Conservation (phyloP, 2,797 vertebrate species). For the Chloroceryle inda region DNA sequence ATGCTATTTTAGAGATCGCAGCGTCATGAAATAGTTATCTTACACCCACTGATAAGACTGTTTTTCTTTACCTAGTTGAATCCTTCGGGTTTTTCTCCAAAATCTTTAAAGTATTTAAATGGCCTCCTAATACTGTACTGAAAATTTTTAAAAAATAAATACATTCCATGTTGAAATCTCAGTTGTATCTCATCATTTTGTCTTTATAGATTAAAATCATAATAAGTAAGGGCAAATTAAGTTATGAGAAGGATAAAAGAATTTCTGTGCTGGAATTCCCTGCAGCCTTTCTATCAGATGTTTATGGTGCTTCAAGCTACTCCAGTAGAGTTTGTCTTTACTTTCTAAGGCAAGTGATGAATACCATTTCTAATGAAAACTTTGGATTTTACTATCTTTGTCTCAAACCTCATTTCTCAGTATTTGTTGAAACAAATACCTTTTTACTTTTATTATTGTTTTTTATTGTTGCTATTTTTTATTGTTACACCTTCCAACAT, state of each 20-base stretch:
- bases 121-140: slow-evolving; percentile 81
- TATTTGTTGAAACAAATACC: neutral
- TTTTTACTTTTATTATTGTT: neutral
- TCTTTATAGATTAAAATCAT: neutral
- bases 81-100: slow-evolving; percentile 58
- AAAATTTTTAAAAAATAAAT: slow-evolving; percentile 83
- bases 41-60: slow-evolving; percentile 30
- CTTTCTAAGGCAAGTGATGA: neutral
- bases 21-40: neutral
- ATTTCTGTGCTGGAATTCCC: neutral
- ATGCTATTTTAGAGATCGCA: neutral
- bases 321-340: neutral
- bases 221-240: neutral
- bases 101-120: slow-evolving; percentile 71
- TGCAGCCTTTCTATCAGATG: neutral
- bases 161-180: slow-evolving; percentile 74
- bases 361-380: neutral
- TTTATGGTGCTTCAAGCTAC: neutral
- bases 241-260: neutral
- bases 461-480: neutral
- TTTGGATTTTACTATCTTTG: neutral
- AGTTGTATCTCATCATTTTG: neutral
- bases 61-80: slow-evolving; percentile 66
- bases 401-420: neutral
- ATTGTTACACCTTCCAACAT: neutral